Evolutionary conservation across 1,140 invertebrate genomes (phyloP), one percentile per base, ranked within the genome.

Genomic region (Coptotermes formosanus): DNA sequence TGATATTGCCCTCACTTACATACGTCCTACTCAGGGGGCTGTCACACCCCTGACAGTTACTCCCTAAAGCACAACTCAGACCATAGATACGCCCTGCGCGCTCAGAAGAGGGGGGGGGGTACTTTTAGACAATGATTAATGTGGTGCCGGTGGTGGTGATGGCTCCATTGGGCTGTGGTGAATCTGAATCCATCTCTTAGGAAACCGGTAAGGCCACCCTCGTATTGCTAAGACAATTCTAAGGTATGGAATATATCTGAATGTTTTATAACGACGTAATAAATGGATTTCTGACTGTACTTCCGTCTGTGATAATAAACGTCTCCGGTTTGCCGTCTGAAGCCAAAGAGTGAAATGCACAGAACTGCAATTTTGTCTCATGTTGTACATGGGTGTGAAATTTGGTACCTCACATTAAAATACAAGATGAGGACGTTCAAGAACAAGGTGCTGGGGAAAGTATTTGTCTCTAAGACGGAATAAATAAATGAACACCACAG

Each of bases 11-110:
- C 52, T 55, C 19, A 48, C 12, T 48, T 48, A 48, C 9, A 55
- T 16, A 55, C 52, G 11, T 16, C 52, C 52, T 16, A 55, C 52
- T 55, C 14, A 21, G 19, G 19, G 52, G 19, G 52, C 21, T 75
- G 64, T 75, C 64, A 75, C 64, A 75, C 64, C 64, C 64, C 64
- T 75, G 64, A 75, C 6, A 75, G 64, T 75, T n/a, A n/a, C 25
- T n/a, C 64, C n/a, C 8, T 11, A 30, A 75, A 30, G 64, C 64
- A 23, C n/a, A 4, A 2, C 25, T 30, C 25, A 75, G 64, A 25
- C 52, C 19, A 16, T 55, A 16, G 16, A 55, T 55, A 55, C 52
- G 14, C 52, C 64, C 64, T 16, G 4, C 64, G 3, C n/a, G 9
- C n/a, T 14, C 14, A 30, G 25, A 75, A 75, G 1, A 7, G 64